These are phyloP conservation scores for Aphaenogaster rudis DNA, from an alignment of 1,140 invertebrate genomes.

Conservation along the genomic window DNA sequence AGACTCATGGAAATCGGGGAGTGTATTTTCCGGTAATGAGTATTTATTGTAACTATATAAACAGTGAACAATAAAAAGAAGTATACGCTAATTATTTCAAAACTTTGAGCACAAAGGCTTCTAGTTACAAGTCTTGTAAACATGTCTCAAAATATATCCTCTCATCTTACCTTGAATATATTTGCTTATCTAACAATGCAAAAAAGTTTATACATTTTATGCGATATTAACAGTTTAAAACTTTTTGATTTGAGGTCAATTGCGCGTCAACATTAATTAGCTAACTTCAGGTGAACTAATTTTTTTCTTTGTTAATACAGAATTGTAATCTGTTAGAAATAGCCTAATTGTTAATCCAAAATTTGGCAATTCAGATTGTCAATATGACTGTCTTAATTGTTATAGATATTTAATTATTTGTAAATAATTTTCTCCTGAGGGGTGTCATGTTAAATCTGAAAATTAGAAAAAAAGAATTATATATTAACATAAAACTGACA, in stretches of 20 bases:
- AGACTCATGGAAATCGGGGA: neutral
- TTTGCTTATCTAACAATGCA: slow-evolving; percentile 36
- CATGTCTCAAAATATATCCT: slow-evolving; percentile 69
- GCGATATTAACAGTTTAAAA: slow-evolving; percentile 53
- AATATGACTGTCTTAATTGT: neutral
- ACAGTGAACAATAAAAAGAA: slow-evolving; percentile 39
- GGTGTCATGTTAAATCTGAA: slow-evolving; percentile 49
- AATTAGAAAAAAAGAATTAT: slow-evolving; percentile 11
- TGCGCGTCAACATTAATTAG: slow-evolving; percentile 8
- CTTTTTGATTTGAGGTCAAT: neutral
- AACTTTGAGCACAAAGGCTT: neutral
- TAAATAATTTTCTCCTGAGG: slow-evolving; percentile 62
- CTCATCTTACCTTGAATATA: slow-evolving; percentile 52
- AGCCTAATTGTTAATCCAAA: slow-evolving; percentile 1
- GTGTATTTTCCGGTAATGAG: slow-evolving; percentile 26
- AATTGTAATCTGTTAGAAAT: slow-evolving; percentile 4
- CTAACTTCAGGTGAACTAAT: neutral
- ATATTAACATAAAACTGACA: neutral
- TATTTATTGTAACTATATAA: slow-evolving; percentile 51
- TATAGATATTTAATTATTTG: slow-evolving; percentile 50
- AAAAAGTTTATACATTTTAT: slow-evolving; percentile 14
- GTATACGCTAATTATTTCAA: slow-evolving; percentile 29
- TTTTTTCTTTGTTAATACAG: neutral
- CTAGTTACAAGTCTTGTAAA: slow-evolving; percentile 60
- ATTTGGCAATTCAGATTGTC: slow-evolving; percentile 1